Conservation (phyloP, 2,113 vertebrate species). For the Oplegnathus fasciatus region DNA sequence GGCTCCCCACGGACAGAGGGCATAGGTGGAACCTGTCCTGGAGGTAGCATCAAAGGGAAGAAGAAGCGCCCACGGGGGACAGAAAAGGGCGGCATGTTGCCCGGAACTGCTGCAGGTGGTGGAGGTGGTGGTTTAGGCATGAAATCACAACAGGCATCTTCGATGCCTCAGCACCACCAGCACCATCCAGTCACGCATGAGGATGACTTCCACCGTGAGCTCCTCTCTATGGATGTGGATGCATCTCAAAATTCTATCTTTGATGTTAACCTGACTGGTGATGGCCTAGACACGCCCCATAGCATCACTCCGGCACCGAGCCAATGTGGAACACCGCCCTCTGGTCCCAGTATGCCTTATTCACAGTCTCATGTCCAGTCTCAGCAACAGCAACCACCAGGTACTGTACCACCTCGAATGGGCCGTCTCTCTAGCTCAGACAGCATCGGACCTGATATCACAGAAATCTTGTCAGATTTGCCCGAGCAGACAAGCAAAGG, state of each 20-base stretch:
- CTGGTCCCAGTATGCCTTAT: slow-evolving; percentile 84
- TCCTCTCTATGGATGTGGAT: slow-evolving; percentile 98
- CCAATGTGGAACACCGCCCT: slow-evolving; percentile 95
- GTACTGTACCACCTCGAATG: slow-evolving; percentile 89
- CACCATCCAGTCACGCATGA: slow-evolving; percentile 90
- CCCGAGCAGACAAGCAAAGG: slow-evolving; percentile 95
- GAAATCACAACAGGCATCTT: slow-evolving; percentile 71
- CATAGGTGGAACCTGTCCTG: slow-evolving; percentile 78
- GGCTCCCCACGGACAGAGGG: slow-evolving; percentile 91
- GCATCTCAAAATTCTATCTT: slow-evolving; percentile 96
- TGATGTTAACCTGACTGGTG: slow-evolving; percentile 94
- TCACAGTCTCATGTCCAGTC: slow-evolving; percentile 81
- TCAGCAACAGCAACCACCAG: slow-evolving; percentile 82
- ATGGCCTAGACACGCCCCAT: slow-evolving; percentile 95
- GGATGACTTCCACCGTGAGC: slow-evolving; percentile 98
- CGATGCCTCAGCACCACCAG: slow-evolving; percentile 80
- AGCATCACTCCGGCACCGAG: slow-evolving; percentile 96
- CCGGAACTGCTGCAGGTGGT: slow-evolving; percentile 55
- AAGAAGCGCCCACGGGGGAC: slow-evolving; percentile 92
- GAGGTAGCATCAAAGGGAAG: slow-evolving; percentile 87
- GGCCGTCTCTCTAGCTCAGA: slow-evolving; percentile 96
- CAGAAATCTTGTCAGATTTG: slow-evolving; percentile 96
- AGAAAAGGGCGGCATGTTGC: slow-evolving; percentile 85
- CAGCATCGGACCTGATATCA: slow-evolving; percentile 96
- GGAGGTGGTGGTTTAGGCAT: slow-evolving; percentile 72